Percentiles rank a stretch among this genome's conserved stretches.
phyloP scores from a whole-genome alignment of 2,797 vertebrate genomes.

The Bucorvus abyssinicus region DNA sequence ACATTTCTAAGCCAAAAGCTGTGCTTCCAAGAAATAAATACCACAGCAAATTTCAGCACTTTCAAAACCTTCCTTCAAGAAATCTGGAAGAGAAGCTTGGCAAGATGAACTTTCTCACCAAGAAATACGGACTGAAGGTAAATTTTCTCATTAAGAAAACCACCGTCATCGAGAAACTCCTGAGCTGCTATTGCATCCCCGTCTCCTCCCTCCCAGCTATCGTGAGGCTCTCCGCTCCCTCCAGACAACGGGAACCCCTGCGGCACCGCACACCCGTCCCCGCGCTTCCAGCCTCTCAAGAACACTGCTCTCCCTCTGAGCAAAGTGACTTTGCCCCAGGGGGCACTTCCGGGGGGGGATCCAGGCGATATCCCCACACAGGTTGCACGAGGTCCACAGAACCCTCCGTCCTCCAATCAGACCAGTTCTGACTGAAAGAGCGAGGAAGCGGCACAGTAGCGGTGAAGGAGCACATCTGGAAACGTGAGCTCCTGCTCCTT shows the following conservation, averaged over 20 bases:
- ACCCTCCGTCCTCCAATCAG: background rate
- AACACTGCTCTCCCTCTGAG: background rate
- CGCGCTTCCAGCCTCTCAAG: background rate
- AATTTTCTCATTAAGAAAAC: background rate
- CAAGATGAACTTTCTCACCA: background rate
- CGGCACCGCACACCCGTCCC: background rate
- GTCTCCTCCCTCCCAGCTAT: background rate
- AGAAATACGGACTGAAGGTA: background rate
- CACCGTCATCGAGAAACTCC: background rate
- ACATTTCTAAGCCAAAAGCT: background rate
- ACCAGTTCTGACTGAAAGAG: background rate
- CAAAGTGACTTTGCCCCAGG: background rate
- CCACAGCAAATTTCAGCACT: background rate
- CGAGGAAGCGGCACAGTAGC: background rate
- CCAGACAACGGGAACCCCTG: background rate
- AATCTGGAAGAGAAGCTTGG: background rate
- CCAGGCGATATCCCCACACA: background rate
- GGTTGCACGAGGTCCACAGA: background rate
- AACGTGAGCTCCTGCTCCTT: background rate
- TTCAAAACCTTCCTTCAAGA: background rate
- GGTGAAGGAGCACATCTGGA: background rate
- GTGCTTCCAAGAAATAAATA: background rate
- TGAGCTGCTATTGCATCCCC: background rate
- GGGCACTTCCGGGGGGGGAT: background rate
- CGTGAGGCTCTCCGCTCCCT: background rate